phyloP scores from a whole-genome alignment of 2,797 vertebrate genomes.

The Hephaestus fuliginosus region DNA sequence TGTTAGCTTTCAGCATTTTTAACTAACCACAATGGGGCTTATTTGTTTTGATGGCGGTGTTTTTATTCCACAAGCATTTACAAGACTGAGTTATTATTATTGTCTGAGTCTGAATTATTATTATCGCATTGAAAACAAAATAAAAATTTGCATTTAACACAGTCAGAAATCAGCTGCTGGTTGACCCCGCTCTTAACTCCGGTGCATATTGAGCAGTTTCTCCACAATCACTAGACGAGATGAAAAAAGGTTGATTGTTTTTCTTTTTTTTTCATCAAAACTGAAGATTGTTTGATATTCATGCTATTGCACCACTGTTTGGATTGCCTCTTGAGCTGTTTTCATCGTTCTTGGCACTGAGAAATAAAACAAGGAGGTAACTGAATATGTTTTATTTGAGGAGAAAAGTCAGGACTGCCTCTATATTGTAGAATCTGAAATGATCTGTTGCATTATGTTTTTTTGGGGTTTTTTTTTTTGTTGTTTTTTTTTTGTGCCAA shows the following conservation, averaged over 20 bases:
- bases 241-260: conserved; percentile 48
- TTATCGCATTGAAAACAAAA: not conserved
- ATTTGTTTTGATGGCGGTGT: conserved; percentile 18
- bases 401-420: conserved; percentile 14
- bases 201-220: conserved; percentile 18
- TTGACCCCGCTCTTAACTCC: conserved; percentile 40
- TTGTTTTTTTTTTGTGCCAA: conserved; percentile 31
- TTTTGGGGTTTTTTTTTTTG: no score
- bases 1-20: conserved; percentile 15
- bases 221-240: conserved; percentile 33
- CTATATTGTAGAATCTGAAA: not conserved
- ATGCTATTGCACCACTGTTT: conserved; percentile 39
- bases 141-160: conserved; percentile 24
- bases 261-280: conserved; percentile 45
- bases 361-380: conserved; percentile 37
- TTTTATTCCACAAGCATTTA: conserved; percentile 21
- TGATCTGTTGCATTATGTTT: conserved; percentile 9
- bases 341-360: conserved; percentile 49
- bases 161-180: conserved; percentile 38
- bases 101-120: conserved; percentile 2
- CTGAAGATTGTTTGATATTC: conserved; percentile 49
- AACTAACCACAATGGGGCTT: not conserved
- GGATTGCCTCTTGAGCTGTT: conserved; percentile 37
- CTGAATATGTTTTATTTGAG: conserved; percentile 35
- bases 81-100: conserved; percentile 22